Base-by-base conservation (phyloP, 2,888 invertebrate genomes). In the Protonemura montana region DNA sequence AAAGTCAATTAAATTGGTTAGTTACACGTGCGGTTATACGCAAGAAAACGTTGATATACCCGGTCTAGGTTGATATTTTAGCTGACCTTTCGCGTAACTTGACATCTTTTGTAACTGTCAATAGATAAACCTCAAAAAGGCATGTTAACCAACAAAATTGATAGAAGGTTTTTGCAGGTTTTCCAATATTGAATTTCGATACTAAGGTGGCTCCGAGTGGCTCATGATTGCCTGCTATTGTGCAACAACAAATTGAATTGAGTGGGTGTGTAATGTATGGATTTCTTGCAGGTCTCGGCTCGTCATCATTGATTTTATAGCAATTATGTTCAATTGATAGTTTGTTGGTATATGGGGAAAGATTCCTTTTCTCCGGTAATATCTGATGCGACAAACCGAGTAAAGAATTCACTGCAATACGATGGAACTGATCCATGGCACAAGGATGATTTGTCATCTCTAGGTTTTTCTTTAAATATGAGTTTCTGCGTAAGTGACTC, bases 241-340 rank as follows among this genome's bases (percentile, higher is more conserved):
- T 59, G 59, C 59, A 59, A 59, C 59, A 59, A 21, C 59, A 59
- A 7, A 59, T 35, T 35, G 10, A 6, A 35, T 3, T 6, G 59
- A 59, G 59, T 59, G 59, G 59, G 59, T 59, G 59, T 59, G 59
- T 59, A 59, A 21, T 59, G 59, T 59, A 59, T 59, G 59, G 59
- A 59, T 59, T 59, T 59, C 59, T 21, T 59, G 21, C 59, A 59
- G 35, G 59, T 59, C 59, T 59, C 21, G 35, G 10, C 35, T 16
- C 59, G 16, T 59, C 59, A 59, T 21, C 59, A 59, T 59, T 59
- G 59, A 59, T 59, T 59, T 59, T 10, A 59, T 59, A 16, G 59
- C 59, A 59, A 59, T 59, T 35, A 35, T 35, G 35, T 10, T 35
- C 59, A 59, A 16, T 21, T 59, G 59, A 59, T 59, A 59, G 2